Percentiles rank a stretch among this genome's conserved stretches.
Conservation (phyloP, 2,113 vertebrate genomes). For the Glaucidium brasilianum region DNA sequence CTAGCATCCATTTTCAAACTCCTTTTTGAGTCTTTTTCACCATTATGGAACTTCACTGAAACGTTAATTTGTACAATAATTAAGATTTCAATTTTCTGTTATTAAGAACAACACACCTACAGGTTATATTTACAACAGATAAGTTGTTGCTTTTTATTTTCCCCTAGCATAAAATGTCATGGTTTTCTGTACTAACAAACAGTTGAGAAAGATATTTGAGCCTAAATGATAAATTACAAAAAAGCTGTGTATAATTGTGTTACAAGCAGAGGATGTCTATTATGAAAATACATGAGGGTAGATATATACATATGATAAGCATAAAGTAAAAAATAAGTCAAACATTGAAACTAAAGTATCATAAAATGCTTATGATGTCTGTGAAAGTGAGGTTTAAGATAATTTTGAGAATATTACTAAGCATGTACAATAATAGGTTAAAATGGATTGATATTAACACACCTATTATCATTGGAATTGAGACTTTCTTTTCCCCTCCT, state of each 20-base stretch:
- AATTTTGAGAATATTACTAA: background rate
- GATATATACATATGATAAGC: background rate
- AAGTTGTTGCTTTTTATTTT: background rate
- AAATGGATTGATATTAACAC: background rate
- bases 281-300: background rate
- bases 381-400: background rate
- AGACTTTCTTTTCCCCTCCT: background rate
- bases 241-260: background rate
- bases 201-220: background rate
- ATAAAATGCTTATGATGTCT: background rate
- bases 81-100: background rate
- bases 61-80: background rate
- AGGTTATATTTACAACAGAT: background rate
- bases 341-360: background rate
- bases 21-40: background rate
- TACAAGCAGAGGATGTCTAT: background rate
- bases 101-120: background rate
- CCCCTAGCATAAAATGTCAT: background rate
- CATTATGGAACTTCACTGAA: background rate
- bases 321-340: background rate
- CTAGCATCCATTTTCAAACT: background rate
- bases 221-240: background rate
- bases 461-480: background rate
- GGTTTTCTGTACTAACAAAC: background rate
- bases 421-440: background rate